phyloP scores from a whole-genome alignment of 2,797 vertebrate species.

The Rhincodon typus region DNA sequence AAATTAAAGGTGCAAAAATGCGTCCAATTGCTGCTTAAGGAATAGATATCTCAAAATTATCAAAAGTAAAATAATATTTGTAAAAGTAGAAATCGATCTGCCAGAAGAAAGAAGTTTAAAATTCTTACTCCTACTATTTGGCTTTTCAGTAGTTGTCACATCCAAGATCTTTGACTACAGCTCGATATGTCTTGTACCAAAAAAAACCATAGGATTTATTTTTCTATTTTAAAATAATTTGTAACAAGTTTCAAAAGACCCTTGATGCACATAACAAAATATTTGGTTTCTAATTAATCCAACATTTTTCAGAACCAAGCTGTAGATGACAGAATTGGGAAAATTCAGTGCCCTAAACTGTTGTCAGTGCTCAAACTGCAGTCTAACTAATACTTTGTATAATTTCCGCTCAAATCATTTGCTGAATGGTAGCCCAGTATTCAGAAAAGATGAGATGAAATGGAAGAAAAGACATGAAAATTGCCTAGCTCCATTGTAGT shows the following conservation, averaged over 20 bases:
- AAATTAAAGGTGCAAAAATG: background rate
- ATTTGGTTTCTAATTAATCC: background rate
- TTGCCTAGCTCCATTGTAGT: too few species aligned
- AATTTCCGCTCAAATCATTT: background rate
- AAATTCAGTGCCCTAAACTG: background rate
- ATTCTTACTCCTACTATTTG: background rate
- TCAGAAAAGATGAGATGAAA: background rate
- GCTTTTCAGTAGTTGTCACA: background rate
- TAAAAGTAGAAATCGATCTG: background rate
- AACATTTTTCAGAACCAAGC: background rate
- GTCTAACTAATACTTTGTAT: background rate
- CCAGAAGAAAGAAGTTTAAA: background rate
- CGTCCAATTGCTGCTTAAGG: background rate
- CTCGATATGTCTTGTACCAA: too few species aligned
- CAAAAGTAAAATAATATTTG: background rate
- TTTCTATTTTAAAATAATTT: background rate
- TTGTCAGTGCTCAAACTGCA: background rate
- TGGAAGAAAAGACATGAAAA: background rate
- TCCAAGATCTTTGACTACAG: too few species aligned
- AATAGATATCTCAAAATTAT: background rate
- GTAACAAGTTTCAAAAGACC: background rate
- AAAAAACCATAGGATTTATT: too few species aligned
- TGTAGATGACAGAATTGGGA: too few species aligned
- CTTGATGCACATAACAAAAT: background rate
- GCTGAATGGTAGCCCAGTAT: background rate